A percentile compares a stretch with the other conserved stretches of the same genome.
These are phyloP conservation scores for Nyctibius bracteatus DNA, from an alignment of 2,113 vertebrate genomes.

Conservation along the genomic window DNA sequence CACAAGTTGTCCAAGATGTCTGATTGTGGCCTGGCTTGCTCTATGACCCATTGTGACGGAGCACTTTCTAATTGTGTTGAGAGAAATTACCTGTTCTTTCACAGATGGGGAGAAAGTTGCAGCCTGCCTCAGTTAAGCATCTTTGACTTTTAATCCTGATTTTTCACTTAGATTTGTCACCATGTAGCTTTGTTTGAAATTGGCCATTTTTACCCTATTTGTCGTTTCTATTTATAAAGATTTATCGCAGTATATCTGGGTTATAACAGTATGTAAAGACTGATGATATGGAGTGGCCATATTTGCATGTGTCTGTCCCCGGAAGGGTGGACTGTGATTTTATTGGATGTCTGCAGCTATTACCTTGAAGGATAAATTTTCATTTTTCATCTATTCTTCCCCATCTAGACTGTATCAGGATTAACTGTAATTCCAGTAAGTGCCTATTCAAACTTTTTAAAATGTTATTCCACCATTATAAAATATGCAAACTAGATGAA, in stretches of 20 bases:
- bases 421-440: constrained; percentile 99
- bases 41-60: constrained; percentile 82
- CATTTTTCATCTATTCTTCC: constrained; percentile 99
- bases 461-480: constrained; percentile 83
- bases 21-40: constrained; percentile 71
- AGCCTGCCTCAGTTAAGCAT: constrained; percentile 72
- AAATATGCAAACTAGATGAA: constrained; percentile 72
- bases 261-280: constrained; percentile 66
- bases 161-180: constrained; percentile 78
- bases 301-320: constrained; percentile 98
- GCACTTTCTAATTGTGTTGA: constrained; percentile 69
- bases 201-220: constrained; percentile 81
- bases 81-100: constrained; percentile 76
- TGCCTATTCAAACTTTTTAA: constrained; percentile 94
- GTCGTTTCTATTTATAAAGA: constrained; percentile 66
- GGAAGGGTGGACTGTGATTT: constrained; percentile 97
- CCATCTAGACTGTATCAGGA: constrained; percentile 99
- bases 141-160: constrained; percentile 72
- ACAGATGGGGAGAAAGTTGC: constrained; percentile 77
- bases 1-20: constrained; percentile 70
- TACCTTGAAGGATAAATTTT: constrained; percentile 99
- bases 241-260: constrained; percentile 70
- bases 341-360: constrained; percentile 99
- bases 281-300: constrained; percentile 82
- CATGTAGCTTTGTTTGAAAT: constrained; percentile 90